Conservation (phyloP, 2,888 invertebrate species). For the Hirtodrosophila trivittata region DNA sequence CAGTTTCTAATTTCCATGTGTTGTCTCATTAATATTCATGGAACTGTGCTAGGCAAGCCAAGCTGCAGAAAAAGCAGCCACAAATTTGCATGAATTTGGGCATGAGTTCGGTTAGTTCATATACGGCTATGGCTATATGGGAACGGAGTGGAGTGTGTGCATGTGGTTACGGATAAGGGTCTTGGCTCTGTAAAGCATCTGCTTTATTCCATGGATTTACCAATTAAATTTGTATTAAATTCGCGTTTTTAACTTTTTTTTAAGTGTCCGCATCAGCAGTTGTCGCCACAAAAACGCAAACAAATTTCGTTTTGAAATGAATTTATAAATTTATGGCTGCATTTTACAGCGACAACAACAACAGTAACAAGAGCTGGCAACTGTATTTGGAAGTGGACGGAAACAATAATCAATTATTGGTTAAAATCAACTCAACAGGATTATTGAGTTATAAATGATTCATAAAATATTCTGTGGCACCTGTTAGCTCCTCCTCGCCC, state of each 20-base stretch:
- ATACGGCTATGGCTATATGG: slow-evolving; percentile 2
- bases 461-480: slow-evolving; percentile 73
- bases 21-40: slow-evolving; percentile 73
- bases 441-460: slow-evolving; percentile 77
- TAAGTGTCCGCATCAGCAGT: slow-evolving; percentile 21
- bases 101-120: slow-evolving; percentile 30
- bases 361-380: neutral
- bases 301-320: slow-evolving; percentile 53
- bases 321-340: slow-evolving; percentile 57
- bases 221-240: slow-evolving; percentile 38
- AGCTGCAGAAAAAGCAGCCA: slow-evolving; percentile 54
- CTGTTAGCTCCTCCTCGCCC: slow-evolving; percentile 41
- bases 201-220: slow-evolving; percentile 26
- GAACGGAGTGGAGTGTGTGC: neutral
- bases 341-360: slow-evolving; percentile 37
- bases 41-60: slow-evolving; percentile 46
- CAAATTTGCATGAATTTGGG: slow-evolving; percentile 64
- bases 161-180: neutral
- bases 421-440: slow-evolving; percentile 76
- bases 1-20: slow-evolving; percentile 69
- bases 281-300: slow-evolving; percentile 42
- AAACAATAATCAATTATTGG: slow-evolving; percentile 76
- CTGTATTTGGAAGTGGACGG: slow-evolving; percentile 29
- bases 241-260: slow-evolving; percentile 39
- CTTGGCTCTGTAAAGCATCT: slow-evolving; percentile 19